A percentile compares a stretch with the other conserved stretches of the same genome.
These are phyloP conservation scores for Drosophila ficusphila DNA, from an alignment of 1,140 invertebrate genomes.

Conservation along the genomic window DNA sequence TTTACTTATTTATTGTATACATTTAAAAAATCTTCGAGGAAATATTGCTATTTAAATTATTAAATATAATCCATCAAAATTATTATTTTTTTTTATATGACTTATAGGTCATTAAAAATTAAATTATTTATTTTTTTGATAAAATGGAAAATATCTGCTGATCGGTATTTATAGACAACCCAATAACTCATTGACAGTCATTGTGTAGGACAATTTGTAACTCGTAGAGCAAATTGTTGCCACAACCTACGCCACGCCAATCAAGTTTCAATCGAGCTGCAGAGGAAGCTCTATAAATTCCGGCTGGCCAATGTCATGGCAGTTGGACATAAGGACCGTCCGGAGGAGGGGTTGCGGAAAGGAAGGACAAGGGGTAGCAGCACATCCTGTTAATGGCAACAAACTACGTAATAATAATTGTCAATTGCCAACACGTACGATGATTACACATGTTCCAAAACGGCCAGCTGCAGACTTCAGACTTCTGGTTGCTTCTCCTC, in stretches of 20 bases:
- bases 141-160: too few species aligned
- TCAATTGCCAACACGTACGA: slow-evolving; percentile 80
- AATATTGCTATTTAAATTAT: too few species aligned
- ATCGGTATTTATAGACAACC: too few species aligned
- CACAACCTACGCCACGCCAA: slow-evolving; percentile 42
- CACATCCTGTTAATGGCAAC: slow-evolving; percentile 62
- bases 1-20: too few species aligned
- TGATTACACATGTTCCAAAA: slow-evolving; percentile 76
- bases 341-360: neutral
- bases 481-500: neutral
- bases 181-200: neutral
- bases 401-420: slow-evolving; percentile 81
- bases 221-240: slow-evolving; percentile 10
- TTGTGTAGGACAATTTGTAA: slow-evolving; percentile 20
- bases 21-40: too few species aligned
- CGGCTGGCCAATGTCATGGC: slow-evolving; percentile 29
- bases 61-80: too few species aligned
- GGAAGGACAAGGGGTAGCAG: neutral
- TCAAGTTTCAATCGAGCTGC: slow-evolving; percentile 25
- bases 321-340: neutral
- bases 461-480: slow-evolving; percentile 42
- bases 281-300: slow-evolving; percentile 42
- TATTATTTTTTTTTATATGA: too few species aligned
- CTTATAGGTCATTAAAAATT: too few species aligned
- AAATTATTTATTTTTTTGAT: too few species aligned